Evolutionary conservation across 2,797 vertebrate species (phyloP).

Genomic region (Neopelma chrysocephalum): DNA sequence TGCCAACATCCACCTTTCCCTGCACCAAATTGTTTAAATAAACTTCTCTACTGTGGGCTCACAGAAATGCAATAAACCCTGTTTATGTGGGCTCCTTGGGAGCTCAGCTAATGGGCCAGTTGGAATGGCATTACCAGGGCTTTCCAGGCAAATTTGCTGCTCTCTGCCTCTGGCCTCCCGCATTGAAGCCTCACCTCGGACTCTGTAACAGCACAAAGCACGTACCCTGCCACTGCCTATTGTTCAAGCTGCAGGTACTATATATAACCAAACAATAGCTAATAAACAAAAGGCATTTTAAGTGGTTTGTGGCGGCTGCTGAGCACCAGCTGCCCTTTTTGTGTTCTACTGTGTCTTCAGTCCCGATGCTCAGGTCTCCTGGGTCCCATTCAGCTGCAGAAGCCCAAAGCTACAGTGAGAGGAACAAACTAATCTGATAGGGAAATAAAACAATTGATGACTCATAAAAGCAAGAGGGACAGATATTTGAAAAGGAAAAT

Average conservation of each 20-base stretch:
- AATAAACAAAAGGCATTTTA: constrained; percentile 35
- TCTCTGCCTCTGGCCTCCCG: background rate
- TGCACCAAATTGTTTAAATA: background rate
- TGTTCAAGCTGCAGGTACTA: background rate
- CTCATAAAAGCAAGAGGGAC: constrained; percentile 5
- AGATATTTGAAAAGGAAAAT: background rate
- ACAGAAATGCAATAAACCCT: background rate
- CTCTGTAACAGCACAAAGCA: background rate
- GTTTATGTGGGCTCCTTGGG: background rate
- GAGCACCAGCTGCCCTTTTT: constrained; percentile 8
- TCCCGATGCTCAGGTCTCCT: background rate
- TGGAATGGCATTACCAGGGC: background rate
- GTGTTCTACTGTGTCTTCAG: background rate
- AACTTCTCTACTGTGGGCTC: background rate
- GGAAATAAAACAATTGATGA: constrained; percentile 16
- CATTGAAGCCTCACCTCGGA: background rate
- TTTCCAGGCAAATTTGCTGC: background rate
- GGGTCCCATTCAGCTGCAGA: background rate
- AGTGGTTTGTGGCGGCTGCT: background rate
- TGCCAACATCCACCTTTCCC: background rate
- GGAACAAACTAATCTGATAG: constrained; percentile 6
- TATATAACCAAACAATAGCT: constrained; percentile 20
- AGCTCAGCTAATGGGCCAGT: background rate
- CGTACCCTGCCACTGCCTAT: background rate
- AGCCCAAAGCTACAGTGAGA: background rate